Conservation (phyloP, 2,888 invertebrate genomes). For the Caenorhabditis imperialis region DNA sequence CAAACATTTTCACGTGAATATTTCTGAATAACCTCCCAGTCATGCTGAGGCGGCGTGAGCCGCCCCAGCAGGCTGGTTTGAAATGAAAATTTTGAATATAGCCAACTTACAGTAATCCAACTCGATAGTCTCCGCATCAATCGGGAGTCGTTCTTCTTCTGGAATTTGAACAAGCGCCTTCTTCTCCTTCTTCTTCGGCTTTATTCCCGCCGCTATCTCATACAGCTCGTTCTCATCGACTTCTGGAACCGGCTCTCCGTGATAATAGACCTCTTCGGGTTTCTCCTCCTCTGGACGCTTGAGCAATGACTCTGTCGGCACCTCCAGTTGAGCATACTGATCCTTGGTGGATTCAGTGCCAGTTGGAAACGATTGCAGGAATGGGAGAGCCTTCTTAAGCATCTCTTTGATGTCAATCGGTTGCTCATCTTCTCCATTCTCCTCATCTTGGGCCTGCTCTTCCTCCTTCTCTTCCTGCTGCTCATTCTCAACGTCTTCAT, state of each 20-base stretch:
- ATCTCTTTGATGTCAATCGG: constrained; percentile 29
- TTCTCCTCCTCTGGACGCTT: constrained; percentile 37
- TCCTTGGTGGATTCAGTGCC: constrained; percentile 25
- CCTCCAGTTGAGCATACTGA: constrained; percentile 35
- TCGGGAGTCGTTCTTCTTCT: constrained; percentile 74
- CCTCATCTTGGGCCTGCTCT: not conserved
- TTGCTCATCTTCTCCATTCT: not conserved
- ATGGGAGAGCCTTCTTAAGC: constrained; percentile 45
- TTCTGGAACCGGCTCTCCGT: constrained; percentile 77
- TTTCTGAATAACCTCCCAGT: no score
- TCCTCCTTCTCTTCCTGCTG: not conserved
- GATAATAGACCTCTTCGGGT: constrained; percentile 68
- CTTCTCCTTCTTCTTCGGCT: constrained; percentile 64
- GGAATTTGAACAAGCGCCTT: constrained; percentile 62
- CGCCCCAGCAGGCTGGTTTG: no score
- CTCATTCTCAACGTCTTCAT: constrained; percentile 1
- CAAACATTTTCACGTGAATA: no score
- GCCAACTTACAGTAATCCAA: constrained; percentile 77
- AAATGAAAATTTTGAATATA: no score
- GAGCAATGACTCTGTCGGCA: constrained; percentile 11
- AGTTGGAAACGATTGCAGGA: constrained; percentile 33
- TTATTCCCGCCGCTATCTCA: constrained; percentile 72
- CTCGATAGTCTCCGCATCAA: constrained; percentile 69
- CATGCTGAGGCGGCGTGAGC: no score
- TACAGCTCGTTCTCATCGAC: constrained; percentile 74